Percentiles rank a stretch among this genome's conserved stretches.
Evolutionary conservation across 2,113 vertebrate species (phyloP).

Genomic region (Sturnira hondurensis): DNA sequence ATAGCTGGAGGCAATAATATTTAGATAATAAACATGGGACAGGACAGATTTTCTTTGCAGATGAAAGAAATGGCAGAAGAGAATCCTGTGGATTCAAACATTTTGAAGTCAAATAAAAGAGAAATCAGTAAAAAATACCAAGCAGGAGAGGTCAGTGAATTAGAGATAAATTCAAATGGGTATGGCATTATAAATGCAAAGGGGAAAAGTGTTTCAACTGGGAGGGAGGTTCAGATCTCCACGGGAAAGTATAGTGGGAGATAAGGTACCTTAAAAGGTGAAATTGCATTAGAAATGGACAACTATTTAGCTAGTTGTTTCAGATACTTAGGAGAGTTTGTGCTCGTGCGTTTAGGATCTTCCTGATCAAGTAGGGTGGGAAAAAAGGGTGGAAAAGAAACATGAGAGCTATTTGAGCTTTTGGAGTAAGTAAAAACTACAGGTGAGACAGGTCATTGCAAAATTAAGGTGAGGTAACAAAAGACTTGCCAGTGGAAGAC

Average conservation of each 20-base stretch:
- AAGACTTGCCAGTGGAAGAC: neutral
- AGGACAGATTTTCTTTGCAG: neutral
- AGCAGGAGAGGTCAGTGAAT: neutral
- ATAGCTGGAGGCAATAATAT: neutral
- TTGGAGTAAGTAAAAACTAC: neutral
- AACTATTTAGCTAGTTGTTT: neutral
- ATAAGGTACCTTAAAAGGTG: neutral
- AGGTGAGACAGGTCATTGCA: neutral
- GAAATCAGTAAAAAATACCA: neutral
- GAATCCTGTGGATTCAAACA: neutral
- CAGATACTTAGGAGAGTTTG: neutral
- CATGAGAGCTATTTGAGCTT: neutral
- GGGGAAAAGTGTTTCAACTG: neutral
- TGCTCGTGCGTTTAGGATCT: neutral
- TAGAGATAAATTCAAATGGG: neutral
- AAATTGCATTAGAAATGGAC: neutral
- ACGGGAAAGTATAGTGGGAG: neutral
- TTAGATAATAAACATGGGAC: neutral
- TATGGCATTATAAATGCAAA: neutral
- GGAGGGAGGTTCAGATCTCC: neutral
- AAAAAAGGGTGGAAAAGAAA: neutral
- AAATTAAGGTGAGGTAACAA: neutral
- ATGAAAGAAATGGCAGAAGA: neutral
- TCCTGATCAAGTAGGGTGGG: neutral
- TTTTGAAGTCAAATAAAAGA: neutral